A percentile compares a stretch with the other conserved stretches of the same genome.
These are phyloP conservation scores for Tigriopus japonicus DNA, from an alignment of 1,140 invertebrate genomes.

Conservation along the genomic window DNA sequence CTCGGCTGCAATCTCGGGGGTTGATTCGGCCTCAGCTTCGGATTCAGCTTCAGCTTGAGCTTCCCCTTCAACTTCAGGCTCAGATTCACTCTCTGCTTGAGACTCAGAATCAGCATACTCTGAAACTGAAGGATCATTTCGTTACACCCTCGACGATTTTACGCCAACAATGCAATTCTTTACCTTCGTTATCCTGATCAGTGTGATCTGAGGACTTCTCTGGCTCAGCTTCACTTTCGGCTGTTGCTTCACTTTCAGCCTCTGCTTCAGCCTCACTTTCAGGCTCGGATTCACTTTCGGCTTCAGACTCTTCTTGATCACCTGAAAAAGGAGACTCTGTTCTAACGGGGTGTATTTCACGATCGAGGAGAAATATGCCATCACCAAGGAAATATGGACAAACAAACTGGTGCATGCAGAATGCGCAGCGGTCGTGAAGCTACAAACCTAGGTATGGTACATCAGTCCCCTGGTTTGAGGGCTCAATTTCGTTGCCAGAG, in stretches of 20 bases:
- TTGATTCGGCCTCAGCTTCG: constrained; percentile 27
- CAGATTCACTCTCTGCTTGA: constrained; percentile 15
- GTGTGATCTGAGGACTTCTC: background rate
- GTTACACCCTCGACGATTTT: too few species aligned
- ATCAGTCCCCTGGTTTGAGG: too few species aligned
- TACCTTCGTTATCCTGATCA: too few species aligned
- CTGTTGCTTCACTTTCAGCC: constrained; percentile 13
- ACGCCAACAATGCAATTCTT: too few species aligned
- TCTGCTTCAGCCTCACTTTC: constrained; percentile 16
- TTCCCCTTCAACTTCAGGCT: constrained; percentile 24
- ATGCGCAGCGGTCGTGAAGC: too few species aligned
- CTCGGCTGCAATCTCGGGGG: constrained; percentile 26
- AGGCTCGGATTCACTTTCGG: background rate
- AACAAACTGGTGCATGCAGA: too few species aligned
- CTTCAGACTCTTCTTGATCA: background rate
- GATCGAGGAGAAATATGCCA: too few species aligned
- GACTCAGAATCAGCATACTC: constrained; percentile 1
- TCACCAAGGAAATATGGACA: too few species aligned
- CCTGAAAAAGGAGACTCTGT: background rate
- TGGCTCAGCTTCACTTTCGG: constrained; percentile 14
- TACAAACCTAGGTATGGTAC: too few species aligned
- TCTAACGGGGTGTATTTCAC: too few species aligned
- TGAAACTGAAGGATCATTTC: too few species aligned
- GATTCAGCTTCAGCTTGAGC: constrained; percentile 23
- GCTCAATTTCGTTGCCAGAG: too few species aligned